A percentile compares a stretch with the other conserved stretches of the same genome.
Conservation (phyloP, 2,113 vertebrate genomes). For the Atlantisia rogersi region DNA sequence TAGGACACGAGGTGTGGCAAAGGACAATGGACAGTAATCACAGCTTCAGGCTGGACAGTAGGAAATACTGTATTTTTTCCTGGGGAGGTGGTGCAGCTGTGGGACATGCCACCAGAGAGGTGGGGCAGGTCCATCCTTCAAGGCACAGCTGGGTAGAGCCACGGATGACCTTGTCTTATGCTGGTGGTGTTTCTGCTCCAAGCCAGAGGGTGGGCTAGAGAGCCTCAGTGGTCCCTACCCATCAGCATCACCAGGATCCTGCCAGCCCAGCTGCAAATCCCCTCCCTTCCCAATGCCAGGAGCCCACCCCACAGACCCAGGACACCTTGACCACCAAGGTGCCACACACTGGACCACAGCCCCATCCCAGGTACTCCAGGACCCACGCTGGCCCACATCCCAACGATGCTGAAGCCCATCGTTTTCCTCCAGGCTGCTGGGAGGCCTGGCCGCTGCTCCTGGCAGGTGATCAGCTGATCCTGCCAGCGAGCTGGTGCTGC, state of each 20-base stretch:
- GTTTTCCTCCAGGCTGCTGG: accelerated
- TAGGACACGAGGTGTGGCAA: background rate
- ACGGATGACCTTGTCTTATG: background rate
- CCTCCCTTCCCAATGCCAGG: accelerated
- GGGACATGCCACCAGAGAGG: background rate
- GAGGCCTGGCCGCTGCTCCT: background rate
- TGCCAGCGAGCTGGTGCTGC: background rate
- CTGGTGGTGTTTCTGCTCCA: background rate
- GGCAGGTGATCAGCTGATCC: conserved; percentile 40
- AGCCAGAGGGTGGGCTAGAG: background rate
- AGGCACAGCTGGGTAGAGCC: background rate
- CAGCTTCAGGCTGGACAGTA: background rate
- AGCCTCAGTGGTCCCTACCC: background rate
- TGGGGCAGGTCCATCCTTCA: background rate
- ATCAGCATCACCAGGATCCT: background rate
- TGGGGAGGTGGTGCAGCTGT: background rate
- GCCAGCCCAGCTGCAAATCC: background rate
- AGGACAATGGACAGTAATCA: accelerated
- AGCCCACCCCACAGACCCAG: background rate
- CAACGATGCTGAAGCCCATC: background rate
- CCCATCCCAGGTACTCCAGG: accelerated
- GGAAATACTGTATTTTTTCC: accelerated
- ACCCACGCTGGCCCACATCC: accelerated
- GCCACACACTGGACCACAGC: background rate
- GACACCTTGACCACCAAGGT: no score